phyloP scores from a whole-genome alignment of 2,888 invertebrate genomes.

The Celastrina argiolus region DNA sequence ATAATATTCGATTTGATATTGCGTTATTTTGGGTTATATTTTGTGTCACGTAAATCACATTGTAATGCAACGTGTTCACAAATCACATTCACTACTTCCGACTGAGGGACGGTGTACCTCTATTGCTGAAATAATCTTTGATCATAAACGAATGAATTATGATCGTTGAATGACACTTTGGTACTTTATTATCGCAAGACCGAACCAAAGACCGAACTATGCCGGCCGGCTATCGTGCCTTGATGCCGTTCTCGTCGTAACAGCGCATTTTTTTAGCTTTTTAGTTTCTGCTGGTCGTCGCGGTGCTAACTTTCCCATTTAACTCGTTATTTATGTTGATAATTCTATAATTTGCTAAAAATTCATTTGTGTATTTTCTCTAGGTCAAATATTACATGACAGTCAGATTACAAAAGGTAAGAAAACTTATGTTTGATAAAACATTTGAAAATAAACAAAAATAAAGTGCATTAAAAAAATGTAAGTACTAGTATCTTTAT shows the following conservation, averaged over 20 bases:
- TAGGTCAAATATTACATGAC: not conserved
- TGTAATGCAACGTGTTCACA: no score
- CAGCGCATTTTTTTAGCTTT: not conserved
- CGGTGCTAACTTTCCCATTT: not conserved
- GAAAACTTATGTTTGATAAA: not conserved
- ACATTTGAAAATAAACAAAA: not conserved
- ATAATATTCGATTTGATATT: no score
- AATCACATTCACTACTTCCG: no score
- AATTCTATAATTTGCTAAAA: not conserved
- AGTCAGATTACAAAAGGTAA: slow-evolving; percentile 1
- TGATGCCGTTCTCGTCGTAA: not conserved
- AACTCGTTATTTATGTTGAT: not conserved
- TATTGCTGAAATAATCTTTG: not conserved
- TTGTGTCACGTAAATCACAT: no score
- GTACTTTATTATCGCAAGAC: not conserved
- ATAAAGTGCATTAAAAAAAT: not conserved
- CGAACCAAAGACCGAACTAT: not conserved
- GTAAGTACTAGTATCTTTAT: not conserved
- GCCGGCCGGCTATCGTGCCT: not conserved
- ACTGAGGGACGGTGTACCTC: not conserved
- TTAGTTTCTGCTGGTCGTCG: not conserved
- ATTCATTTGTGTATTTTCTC: not conserved
- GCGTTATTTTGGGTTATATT: no score
- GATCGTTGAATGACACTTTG: not conserved
- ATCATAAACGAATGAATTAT: not conserved